These are phyloP conservation scores for Steinernema carpocapsae DNA, from an alignment of 2,888 invertebrate species.

Conservation along the genomic window DNA sequence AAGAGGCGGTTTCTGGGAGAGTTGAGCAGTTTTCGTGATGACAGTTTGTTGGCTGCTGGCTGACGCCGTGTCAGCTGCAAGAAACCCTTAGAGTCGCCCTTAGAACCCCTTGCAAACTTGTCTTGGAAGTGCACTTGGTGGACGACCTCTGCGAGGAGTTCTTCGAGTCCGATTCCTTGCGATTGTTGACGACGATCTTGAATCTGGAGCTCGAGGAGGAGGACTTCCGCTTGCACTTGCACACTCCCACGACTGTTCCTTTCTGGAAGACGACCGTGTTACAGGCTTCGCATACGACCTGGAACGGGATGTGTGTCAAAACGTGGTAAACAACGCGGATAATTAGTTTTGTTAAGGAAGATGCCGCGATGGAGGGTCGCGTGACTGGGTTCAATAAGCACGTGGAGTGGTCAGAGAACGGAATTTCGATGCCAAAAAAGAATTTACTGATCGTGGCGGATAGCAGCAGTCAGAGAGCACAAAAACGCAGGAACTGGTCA, in stretches of 20 bases:
- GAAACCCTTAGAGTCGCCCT: not conserved
- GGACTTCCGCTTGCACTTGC: constrained; percentile 48
- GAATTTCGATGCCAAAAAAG: too few relatives aligned
- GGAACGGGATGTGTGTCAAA: too few relatives aligned
- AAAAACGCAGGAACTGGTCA: too few relatives aligned
- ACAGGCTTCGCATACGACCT: constrained; percentile 49
- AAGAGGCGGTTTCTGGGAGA: constrained; percentile 34
- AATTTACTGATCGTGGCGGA: too few relatives aligned
- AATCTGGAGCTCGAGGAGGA: constrained; percentile 14
- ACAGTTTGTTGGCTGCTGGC: constrained; percentile 62
- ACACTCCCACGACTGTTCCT: constrained; percentile 75
- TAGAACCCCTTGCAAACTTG: too few relatives aligned
- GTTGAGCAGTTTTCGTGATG: constrained; percentile 41
- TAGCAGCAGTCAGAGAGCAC: too few relatives aligned
- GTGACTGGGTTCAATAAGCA: too few relatives aligned
- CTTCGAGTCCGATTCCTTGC: constrained; percentile 3
- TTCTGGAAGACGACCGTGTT: constrained; percentile 78
- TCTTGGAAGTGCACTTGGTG: not conserved
- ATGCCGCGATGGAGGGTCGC: too few relatives aligned
- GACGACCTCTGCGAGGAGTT: not conserved
- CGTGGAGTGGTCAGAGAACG: too few relatives aligned
- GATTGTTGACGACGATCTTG: constrained; percentile 28
- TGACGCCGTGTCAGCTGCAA: constrained; percentile 52
- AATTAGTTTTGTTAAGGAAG: too few relatives aligned
- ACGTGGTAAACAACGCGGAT: too few relatives aligned